phyloP scores from a whole-genome alignment of 2,888 invertebrate species.

The Cerastoderma edule region DNA sequence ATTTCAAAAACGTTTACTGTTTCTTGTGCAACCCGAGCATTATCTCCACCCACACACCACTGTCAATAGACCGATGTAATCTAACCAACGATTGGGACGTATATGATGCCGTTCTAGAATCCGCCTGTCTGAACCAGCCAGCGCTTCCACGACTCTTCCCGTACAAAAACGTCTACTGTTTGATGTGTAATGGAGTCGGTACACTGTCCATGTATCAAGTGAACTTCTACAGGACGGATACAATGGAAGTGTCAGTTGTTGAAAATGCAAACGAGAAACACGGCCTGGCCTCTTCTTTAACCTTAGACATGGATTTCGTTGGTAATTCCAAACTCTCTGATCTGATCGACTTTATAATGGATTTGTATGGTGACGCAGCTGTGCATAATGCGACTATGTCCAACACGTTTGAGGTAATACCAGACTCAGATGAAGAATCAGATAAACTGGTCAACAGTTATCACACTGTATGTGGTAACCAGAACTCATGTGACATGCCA shows the following conservation, averaged over 20 bases:
- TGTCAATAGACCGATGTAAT: constrained; percentile 29
- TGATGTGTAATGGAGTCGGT: constrained; percentile 40
- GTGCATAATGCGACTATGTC: neutral
- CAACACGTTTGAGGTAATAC: neutral
- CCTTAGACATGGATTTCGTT: neutral
- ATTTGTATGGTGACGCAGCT: neutral
- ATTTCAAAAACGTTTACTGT: constrained; percentile 23
- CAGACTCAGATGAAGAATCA: neutral
- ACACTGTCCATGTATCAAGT: neutral
- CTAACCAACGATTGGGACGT: constrained; percentile 4
- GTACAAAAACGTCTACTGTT: constrained; percentile 50
- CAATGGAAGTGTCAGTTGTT: neutral
- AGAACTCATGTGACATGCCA: neutral
- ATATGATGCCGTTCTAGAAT: neutral
- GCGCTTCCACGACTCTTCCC: constrained; percentile 4
- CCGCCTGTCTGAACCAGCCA: constrained; percentile 6
- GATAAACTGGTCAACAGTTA: neutral
- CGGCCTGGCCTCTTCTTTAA: neutral
- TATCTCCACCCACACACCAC: neutral
- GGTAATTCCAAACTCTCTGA: neutral
- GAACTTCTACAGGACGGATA: neutral
- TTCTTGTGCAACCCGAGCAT: constrained; percentile 37
- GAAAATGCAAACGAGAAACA: neutral
- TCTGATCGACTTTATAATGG: neutral
- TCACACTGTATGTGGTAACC: constrained; percentile 12